Conservation (phyloP, 2,797 vertebrate genomes). For the Enteromius mattozi region DNA sequence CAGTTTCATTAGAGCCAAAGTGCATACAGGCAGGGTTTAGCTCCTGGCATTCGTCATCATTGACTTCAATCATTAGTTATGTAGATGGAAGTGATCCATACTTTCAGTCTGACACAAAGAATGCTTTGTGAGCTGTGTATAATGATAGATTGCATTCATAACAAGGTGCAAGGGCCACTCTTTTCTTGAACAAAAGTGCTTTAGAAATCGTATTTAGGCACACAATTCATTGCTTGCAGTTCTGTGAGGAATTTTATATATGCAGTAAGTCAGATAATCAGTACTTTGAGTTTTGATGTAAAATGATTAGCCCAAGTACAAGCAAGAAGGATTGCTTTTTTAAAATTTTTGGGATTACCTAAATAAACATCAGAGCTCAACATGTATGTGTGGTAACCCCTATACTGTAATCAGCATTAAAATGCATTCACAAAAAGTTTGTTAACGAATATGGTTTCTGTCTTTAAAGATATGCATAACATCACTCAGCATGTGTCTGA, state of each 20-base stretch:
- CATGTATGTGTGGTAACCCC: not conserved
- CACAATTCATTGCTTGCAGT: not conserved
- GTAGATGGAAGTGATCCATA: slow-evolving; percentile 45
- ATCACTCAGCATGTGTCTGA: slow-evolving; percentile 1
- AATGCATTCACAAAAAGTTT: not conserved
- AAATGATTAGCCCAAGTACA: not conserved
- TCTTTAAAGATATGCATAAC: slow-evolving; percentile 1
- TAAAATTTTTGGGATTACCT: not conserved
- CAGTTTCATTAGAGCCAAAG: slow-evolving; percentile 43
- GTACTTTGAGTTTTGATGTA: not conserved
- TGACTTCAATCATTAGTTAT: slow-evolving; percentile 46
- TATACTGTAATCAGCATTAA: not conserved
- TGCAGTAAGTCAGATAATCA: not conserved
- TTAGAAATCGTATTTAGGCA: not conserved
- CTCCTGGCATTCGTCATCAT: slow-evolving; percentile 48
- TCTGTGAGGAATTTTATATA: not conserved
- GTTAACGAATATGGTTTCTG: not conserved
- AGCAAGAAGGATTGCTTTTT: not conserved
- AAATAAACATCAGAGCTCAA: not conserved
- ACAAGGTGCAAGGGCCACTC: not conserved
- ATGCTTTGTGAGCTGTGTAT: slow-evolving; percentile 28
- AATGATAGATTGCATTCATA: slow-evolving; percentile 27
- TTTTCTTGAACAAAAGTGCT: not conserved
- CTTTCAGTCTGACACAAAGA: slow-evolving; percentile 37
- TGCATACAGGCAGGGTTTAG: not conserved